Conservation (phyloP, 2,797 vertebrate species). For the Benthosema pterotum region DNA sequence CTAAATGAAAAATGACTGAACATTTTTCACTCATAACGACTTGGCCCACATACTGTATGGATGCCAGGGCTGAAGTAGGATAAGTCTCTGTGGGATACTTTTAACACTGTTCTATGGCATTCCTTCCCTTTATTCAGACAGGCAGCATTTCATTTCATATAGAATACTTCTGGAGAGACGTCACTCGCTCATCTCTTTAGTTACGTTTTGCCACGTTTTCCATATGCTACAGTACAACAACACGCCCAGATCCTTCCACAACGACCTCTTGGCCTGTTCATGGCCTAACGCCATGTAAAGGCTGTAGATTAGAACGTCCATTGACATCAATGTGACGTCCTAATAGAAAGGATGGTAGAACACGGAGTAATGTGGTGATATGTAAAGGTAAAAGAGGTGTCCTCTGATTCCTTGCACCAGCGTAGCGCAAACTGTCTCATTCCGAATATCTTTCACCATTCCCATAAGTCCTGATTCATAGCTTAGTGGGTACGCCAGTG, state of each 20-base stretch:
- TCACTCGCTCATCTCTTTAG: slow-evolving; percentile 28
- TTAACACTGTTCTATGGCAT: slow-evolving; percentile 57
- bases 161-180: slow-evolving; percentile 16
- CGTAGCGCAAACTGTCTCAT: slow-evolving; percentile 42
- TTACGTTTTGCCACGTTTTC: slow-evolving; percentile 29
- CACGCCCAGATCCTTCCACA: background rate
- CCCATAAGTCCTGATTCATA: background rate
- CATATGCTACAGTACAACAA: slow-evolving; percentile 17
- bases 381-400: slow-evolving; percentile 5
- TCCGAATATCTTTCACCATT: slow-evolving; percentile 1
- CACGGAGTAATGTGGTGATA: slow-evolving; percentile 11
- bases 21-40: too few relatives aligned
- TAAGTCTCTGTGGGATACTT: slow-evolving; percentile 39
- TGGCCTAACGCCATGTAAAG: slow-evolving; percentile 13
- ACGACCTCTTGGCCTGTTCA: slow-evolving; percentile 11
- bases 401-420: slow-evolving; percentile 10
- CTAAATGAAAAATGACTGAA: too few relatives aligned
- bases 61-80: too few relatives aligned
- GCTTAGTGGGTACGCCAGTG: too few relatives aligned
- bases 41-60: too few relatives aligned
- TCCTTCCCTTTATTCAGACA: slow-evolving; percentile 55
- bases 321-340: slow-evolving; percentile 16
- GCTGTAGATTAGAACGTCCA: slow-evolving; percentile 16
- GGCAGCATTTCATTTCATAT: slow-evolving; percentile 25
- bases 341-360: slow-evolving; percentile 1